These are phyloP conservation scores for Parauchenoglanis punctatus DNA, from an alignment of 2,797 vertebrate species.

Conservation along the genomic window DNA sequence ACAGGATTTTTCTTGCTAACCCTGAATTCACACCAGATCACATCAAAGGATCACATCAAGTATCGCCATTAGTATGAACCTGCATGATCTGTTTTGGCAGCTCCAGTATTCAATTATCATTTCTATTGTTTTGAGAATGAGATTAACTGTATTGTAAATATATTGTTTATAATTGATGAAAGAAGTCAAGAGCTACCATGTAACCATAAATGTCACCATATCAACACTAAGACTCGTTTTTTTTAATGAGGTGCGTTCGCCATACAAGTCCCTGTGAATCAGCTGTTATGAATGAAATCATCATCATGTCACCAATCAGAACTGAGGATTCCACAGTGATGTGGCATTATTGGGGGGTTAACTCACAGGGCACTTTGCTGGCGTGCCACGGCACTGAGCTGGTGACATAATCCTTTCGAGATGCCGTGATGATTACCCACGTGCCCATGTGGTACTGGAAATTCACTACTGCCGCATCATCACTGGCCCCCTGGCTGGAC, in stretches of 20 bases:
- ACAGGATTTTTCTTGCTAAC: neutral
- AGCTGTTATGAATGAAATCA: neutral
- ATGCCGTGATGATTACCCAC: constrained; percentile 89
- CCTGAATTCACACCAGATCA: neutral
- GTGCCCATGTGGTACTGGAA: constrained; percentile 88
- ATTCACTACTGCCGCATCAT: constrained; percentile 80
- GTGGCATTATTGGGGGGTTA: neutral
- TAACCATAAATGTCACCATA: neutral
- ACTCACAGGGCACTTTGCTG: constrained; percentile 90
- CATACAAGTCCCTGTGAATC: neutral
- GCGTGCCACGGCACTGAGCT: constrained; percentile 95
- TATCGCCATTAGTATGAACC: neutral
- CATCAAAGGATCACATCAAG: neutral
- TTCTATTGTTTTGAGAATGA: no score
- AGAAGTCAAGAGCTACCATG: no score
- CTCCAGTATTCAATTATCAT: neutral
- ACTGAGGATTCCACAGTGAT: neutral
- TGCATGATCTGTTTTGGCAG: no score
- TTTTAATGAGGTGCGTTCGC: neutral
- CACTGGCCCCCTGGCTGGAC: constrained; percentile 75
- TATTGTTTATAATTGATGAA: no score
- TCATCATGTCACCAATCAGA: neutral
- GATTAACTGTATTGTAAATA: no score
- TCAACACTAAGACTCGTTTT: neutral
- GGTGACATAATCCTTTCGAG: constrained; percentile 87